phyloP scores from a whole-genome alignment of 2,888 invertebrate genomes.

The Nomada goodeniana region DNA sequence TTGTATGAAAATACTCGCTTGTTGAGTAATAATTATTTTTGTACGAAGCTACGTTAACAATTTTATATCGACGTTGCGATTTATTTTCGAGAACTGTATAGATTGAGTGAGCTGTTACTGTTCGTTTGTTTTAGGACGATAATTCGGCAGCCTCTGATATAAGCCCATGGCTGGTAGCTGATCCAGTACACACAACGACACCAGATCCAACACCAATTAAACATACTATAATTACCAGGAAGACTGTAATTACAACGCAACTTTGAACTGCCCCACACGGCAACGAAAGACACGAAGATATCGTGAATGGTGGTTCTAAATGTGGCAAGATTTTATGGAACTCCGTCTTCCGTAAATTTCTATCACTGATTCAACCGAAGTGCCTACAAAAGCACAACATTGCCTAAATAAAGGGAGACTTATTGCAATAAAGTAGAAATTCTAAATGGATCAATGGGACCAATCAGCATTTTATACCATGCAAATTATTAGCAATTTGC shows the following conservation, averaged over 20 bases:
- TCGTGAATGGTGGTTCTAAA: constrained; percentile 10
- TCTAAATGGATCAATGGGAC: constrained; percentile 24
- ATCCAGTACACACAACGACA: constrained; percentile 87
- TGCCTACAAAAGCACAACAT: constrained; percentile 43
- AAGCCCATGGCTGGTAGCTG: constrained; percentile 91
- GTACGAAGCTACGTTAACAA: too few species aligned
- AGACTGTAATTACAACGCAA: constrained; percentile 95
- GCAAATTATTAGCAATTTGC: constrained; percentile 18
- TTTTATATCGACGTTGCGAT: too few species aligned
- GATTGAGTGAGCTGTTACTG: too few species aligned
- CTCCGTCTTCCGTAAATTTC: constrained; percentile 55
- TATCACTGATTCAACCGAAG: constrained; percentile 29
- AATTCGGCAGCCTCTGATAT: constrained; percentile 84
- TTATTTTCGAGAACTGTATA: background rate
- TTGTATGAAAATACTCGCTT: constrained; percentile 25
- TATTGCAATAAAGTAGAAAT: constrained; percentile 3
- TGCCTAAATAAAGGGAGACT: constrained; percentile 15
- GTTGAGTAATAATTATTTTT: background rate
- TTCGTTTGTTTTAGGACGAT: constrained; percentile 84
- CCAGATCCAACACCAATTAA: constrained; percentile 87
- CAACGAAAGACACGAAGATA: constrained; percentile 24
- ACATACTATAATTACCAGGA: constrained; percentile 91
- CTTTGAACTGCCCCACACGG: constrained; percentile 84
- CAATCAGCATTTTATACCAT: constrained; percentile 37
- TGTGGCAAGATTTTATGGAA: constrained; percentile 34